Base-by-base conservation (phyloP, 2,113 vertebrate genomes). In the Apistogramma diplotaenia region DNA sequence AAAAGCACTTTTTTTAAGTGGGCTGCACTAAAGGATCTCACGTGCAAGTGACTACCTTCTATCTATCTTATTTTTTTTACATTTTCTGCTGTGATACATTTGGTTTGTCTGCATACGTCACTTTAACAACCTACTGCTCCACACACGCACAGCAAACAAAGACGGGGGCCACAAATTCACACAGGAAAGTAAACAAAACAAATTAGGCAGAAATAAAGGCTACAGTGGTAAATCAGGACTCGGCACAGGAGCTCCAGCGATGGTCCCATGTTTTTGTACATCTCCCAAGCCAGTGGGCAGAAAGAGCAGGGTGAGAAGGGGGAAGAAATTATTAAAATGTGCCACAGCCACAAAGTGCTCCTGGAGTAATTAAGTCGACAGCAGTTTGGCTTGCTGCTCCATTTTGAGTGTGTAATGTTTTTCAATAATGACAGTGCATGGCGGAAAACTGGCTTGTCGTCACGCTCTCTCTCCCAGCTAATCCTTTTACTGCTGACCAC, bases 401-500 rank as follows among this genome's bases (percentile, higher is more conserved):
- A 84, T 81, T 87, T 83, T 81, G 82, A 87, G 84, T 87, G 87
- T 88, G 91, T 91, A 93, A 93, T 93, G 89, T 90, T 76, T 91
- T 93, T 89, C 87, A 83, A 77, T 93, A 93, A 92, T 90, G 91
- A 93, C 85, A 82, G 83, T 35, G 89, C 76, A 43, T 59, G 59
- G 88, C 78, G 2, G 78, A 83, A 89, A 91, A 93, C 88, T 77
- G 89, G 87, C 85, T 85, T 79, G 85, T 84, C 74, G 83, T 94
- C 92, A 89, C 80, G 75, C 91, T 90, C 81, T 19, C 86, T 88
- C 91, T 79, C 84, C 58, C 56, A 62, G 79, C 86, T 94, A 91
- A 94, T 93, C 92, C 83, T 71, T 79, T 91, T 93, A 92, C 78
- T 87, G 86, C 89, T 93, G 92, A 93, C 93, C 93, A 89, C 78